Percentiles rank a stretch among this genome's conserved stretches.
Evolutionary conservation across 2,888 invertebrate genomes (phyloP).

Genomic region (Aspidapion aeneum): DNA sequence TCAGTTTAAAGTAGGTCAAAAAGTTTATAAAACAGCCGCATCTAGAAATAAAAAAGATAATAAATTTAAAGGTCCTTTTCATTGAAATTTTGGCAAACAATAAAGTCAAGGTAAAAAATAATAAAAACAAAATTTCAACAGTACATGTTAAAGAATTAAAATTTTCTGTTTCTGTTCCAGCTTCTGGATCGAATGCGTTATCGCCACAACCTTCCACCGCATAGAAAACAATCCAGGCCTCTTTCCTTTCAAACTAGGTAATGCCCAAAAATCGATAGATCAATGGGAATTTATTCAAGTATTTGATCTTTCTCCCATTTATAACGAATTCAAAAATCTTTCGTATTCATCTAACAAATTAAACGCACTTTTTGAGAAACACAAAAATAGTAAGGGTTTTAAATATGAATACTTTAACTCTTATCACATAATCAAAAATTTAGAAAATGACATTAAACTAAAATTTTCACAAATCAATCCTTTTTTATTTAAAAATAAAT

Average conservation of each 20-base stretch:
- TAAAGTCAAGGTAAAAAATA: constrained; percentile 1
- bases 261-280: not conserved
- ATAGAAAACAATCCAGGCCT: too few relatives aligned
- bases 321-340: too few relatives aligned
- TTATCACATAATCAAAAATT: not conserved
- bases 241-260: too few relatives aligned
- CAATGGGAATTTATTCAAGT: not conserved
- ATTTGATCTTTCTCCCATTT: not conserved
- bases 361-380: not conserved
- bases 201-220: not conserved
- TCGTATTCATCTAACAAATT: not conserved
- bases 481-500: not conserved
- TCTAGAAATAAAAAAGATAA: not conserved
- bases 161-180: not conserved
- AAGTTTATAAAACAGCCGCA: not conserved
- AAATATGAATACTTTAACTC: not conserved
- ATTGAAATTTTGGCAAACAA: not conserved
- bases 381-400: not conserved
- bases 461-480: constrained; percentile 2
- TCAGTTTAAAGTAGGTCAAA: constrained; percentile 1
- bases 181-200: not conserved
- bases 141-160: constrained; percentile 1
- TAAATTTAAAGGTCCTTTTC: not conserved
- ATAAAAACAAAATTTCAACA: not conserved
- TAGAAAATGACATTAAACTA: not conserved